These are phyloP conservation scores for Phainopepla nitens DNA, from an alignment of 2,113 vertebrate species.

Conservation along the genomic window DNA sequence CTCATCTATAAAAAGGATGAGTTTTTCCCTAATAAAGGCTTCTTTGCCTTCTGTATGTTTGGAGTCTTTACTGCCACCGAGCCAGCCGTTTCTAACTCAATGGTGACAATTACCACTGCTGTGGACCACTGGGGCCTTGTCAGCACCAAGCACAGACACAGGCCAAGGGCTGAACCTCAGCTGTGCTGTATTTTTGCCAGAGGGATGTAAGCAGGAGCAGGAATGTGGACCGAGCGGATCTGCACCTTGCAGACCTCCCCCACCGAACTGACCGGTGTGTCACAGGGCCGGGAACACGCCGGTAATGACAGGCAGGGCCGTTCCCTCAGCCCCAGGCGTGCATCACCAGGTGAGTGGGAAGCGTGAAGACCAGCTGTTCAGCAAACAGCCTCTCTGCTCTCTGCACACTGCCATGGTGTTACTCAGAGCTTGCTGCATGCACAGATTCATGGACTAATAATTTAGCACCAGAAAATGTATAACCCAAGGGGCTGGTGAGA, in stretches of 20 bases:
- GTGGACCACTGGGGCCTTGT: accelerated
- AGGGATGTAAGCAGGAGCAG: neutral
- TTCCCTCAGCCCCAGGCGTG: neutral
- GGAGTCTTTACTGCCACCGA: no score
- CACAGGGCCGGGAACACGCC: accelerated
- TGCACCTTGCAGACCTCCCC: neutral
- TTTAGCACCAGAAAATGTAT: neutral
- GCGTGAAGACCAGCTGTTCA: neutral
- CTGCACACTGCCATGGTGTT: accelerated
- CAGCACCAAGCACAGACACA: neutral
- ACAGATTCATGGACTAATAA: neutral
- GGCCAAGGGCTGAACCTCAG: neutral
- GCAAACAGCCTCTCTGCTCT: neutral
- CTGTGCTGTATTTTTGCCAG: neutral
- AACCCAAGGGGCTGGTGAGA: neutral
- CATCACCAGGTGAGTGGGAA: neutral
- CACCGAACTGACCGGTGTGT: accelerated
- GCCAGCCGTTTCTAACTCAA: no score
- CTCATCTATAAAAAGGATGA: no score
- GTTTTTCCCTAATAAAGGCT: no score
- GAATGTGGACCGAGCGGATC: neutral
- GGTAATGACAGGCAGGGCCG: neutral
- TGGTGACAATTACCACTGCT: no score
- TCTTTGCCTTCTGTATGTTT: no score
- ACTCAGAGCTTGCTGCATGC: neutral